These are phyloP conservation scores for Nomia melanderi DNA, from an alignment of 1,140 invertebrate genomes.

Conservation along the genomic window DNA sequence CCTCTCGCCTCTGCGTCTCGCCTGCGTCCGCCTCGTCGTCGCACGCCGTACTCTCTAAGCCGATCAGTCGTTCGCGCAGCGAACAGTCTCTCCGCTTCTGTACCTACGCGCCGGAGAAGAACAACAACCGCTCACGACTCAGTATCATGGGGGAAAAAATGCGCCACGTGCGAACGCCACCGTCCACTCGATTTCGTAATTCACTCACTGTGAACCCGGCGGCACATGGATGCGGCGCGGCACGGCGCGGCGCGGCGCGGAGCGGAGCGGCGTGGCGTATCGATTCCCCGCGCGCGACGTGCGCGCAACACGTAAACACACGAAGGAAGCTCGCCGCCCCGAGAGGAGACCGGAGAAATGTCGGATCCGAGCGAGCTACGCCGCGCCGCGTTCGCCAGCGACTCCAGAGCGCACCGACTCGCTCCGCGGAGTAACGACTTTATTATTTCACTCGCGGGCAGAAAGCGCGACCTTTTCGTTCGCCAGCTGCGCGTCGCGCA, in stretches of 20 bases:
- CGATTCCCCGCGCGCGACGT: constrained; percentile 27
- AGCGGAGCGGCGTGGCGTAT: background rate
- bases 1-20: no score
- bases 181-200: constrained; percentile 32
- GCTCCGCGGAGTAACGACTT: background rate
- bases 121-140: background rate
- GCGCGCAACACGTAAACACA: constrained; percentile 45
- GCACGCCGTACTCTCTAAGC: no score
- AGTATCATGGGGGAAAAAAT: background rate
- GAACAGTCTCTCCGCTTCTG: no score
- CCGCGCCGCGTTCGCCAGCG: background rate
- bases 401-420: no score
- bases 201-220: constrained; percentile 28
- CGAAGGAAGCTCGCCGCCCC: constrained; percentile 23
- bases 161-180: constrained; percentile 34
- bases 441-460: constrained; percentile 1
- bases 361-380: constrained; percentile 3
- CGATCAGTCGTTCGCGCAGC: no score
- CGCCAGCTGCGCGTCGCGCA: background rate
- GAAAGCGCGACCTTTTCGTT: constrained; percentile 44
- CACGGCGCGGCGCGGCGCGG: background rate
- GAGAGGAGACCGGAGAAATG: background rate
- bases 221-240: constrained; percentile 19
- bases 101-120: constrained; percentile 11
- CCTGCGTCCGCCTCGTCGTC: no score